Base-by-base conservation (phyloP, 2,113 vertebrate genomes). In the Bubo blakistoni region DNA sequence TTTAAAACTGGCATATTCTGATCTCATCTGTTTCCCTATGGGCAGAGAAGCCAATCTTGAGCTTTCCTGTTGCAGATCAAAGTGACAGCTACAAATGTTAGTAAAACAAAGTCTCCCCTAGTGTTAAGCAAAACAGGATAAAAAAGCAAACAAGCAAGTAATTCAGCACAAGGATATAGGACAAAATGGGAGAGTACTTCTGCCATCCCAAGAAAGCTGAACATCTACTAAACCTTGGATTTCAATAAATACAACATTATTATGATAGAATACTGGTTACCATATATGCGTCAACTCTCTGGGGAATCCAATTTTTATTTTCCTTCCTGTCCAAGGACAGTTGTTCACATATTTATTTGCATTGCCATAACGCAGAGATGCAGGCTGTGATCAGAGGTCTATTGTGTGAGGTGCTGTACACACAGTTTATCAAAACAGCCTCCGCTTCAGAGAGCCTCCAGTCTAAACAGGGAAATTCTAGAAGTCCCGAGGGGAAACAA, bases 391-490 rank as follows among this genome's bases (percentile, higher is more conserved):
- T 96, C 97, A 95, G 94, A 94, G 57, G 69, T 85, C 94, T 81
- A 95, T 97, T 97, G 94, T 97, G 95, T 92, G 92, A 97, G 94
- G 95, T 97, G 96, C 91, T 94, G 81, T 89, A 92, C 91, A 95
- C 86, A 89, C 61, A 85, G 86, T 73, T 95, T 80, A 86, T 92
- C 94, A 96, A 96, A 96, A 96, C 86, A 96, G 88, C 96, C 81
- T 91, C 71, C 0, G 66, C 83, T 95, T 96, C 91, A 97, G 92
- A 97, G 83, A 94, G 40, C 70, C 62, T 92, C 81, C 84, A 96
- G 94, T 96, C 96, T 97, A 97, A 97, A 97, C 96, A 97, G 89
- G 96, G 97, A 96, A 97, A 97, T 97, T 97, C 96, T 97, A 88
- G 88, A 92, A 88, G 90, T 85, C 97, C 91, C 54, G 0, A 81